Evolutionary conservation across 2,113 vertebrate genomes (phyloP), one percentile per base, ranked within the genome.

Genomic region (Choloepus hoffmanni): DNA sequence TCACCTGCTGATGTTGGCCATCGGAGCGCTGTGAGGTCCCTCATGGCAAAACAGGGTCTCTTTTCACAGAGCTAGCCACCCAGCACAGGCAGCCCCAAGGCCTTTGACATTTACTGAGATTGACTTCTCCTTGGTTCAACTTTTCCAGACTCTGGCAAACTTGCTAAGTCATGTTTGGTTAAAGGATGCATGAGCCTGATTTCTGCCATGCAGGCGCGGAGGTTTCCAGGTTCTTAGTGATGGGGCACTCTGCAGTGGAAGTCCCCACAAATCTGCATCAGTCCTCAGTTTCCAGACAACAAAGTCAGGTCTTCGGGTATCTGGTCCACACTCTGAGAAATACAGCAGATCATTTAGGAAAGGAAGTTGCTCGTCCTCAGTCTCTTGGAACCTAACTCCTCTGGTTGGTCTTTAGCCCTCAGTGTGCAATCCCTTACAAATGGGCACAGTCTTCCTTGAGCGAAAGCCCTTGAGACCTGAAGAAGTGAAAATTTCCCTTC

Each of bases 341-440:
- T 5, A 28, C 11, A 7, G 43, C 13, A 4, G 7, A 10, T 40
- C 78, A 6, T 24, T 55, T 14, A 60, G 36, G 36, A 65, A 63
- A 3, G 0, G 23, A 53, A 30, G 12, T 4, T 14, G 5, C 40
- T 28, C 33, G 0, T 58, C 60, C 30, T 78, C 16, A 0, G 0
- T 48, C 53, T 21, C 40, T 4, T 8, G 5, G 3, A 63, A 30
- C 16, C 33, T 48, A 10, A 28, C 3, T 5, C 43, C 70, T 90
- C 40, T 43, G 7, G 12, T 12, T 18, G 43, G 11, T 23, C 5
- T 6, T 23, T 7, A 7, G 60, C 21, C 30, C 30, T 63, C n/a
- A 12, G 0, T 2, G 1, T 28, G 14, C 84, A 2, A 10, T 13
- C 45, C 18, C 45, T 26, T 4, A 24, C 55, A 3, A 3, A 11